Percentiles rank a stretch among this genome's conserved stretches.
Conservation (phyloP, 2,113 vertebrate species). For the Anarhynchus alexandrinus region DNA sequence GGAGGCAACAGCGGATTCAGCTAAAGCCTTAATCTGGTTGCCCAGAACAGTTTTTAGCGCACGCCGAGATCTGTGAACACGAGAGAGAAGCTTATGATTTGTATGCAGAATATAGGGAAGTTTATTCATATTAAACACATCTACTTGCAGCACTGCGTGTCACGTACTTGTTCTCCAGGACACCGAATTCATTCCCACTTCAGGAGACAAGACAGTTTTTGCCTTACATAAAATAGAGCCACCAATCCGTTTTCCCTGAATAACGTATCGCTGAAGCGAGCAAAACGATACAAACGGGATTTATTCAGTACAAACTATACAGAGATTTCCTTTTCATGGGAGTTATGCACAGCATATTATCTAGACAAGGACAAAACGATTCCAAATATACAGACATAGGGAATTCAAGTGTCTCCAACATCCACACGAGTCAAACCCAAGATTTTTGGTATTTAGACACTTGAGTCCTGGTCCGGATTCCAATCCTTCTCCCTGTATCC, state of each 20-base stretch:
- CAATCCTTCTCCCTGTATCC: not conserved
- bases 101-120: not conserved
- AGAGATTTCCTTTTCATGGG: not conserved
- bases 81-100: not conserved
- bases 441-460: not conserved
- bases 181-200: not conserved
- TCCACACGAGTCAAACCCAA: not conserved
- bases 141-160: not conserved
- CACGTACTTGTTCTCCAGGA: not conserved
- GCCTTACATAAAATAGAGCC: not conserved
- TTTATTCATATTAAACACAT: constrained; percentile 21
- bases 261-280: not conserved
- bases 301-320: not conserved
- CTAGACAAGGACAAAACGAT: not conserved
- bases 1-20: not conserved
- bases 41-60: not conserved
- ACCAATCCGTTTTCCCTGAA: not conserved
- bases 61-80: not conserved
- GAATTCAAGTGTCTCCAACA: not conserved
- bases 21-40: not conserved
- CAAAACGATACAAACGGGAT: not conserved
- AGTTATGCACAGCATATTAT: not conserved
- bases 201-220: not conserved
- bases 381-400: not conserved
- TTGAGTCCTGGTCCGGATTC: not conserved